A percentile compares a stretch with the other conserved stretches of the same genome.
Conservation (phyloP, 2,797 vertebrate species). For the Phrynocephalus forsythii region DNA sequence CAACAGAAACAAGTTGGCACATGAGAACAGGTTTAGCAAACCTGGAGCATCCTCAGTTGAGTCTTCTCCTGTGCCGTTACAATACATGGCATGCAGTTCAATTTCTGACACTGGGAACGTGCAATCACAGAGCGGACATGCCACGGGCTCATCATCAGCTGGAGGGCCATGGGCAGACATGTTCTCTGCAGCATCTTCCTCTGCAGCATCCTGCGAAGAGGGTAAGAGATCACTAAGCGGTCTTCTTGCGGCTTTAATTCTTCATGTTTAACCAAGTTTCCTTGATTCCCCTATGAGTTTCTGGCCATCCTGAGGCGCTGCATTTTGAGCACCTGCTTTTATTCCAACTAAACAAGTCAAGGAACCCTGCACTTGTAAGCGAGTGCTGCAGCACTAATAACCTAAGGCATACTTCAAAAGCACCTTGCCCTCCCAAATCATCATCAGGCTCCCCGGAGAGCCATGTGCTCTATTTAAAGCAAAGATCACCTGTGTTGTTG, state of each 20-base stretch:
- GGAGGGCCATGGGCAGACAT: slow-evolving; percentile 37
- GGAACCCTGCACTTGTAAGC: slow-evolving; percentile 44
- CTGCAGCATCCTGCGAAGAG: slow-evolving; percentile 69
- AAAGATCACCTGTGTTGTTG: slow-evolving; percentile 56
- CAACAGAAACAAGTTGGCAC: slow-evolving; percentile 9
- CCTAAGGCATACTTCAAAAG: slow-evolving; percentile 71
- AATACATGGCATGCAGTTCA: slow-evolving; percentile 91
- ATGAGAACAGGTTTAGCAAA: slow-evolving; percentile 51
- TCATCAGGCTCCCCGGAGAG: slow-evolving; percentile 58
- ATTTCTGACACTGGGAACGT: slow-evolving; percentile 82
- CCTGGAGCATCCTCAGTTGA: slow-evolving; percentile 54
- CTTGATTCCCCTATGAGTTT: slow-evolving; percentile 34
- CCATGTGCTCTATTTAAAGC: slow-evolving; percentile 59
- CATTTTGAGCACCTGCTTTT: slow-evolving; percentile 59
- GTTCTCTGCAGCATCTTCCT: slow-evolving; percentile 56
- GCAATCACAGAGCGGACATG: slow-evolving; percentile 88
- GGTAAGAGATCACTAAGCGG: slow-evolving; percentile 45
- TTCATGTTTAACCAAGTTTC: slow-evolving; percentile 8
- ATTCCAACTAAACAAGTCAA: slow-evolving; percentile 58
- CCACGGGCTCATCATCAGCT: slow-evolving; percentile 56
- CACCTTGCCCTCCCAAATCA: slow-evolving; percentile 67
- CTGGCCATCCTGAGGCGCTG: slow-evolving; percentile 32
- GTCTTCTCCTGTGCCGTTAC: slow-evolving; percentile 79
- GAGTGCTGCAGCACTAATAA: slow-evolving; percentile 54
- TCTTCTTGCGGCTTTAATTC: not conserved